Base-by-base conservation (phyloP, 2,888 invertebrate species). In the Sminthurides aquaticus region DNA sequence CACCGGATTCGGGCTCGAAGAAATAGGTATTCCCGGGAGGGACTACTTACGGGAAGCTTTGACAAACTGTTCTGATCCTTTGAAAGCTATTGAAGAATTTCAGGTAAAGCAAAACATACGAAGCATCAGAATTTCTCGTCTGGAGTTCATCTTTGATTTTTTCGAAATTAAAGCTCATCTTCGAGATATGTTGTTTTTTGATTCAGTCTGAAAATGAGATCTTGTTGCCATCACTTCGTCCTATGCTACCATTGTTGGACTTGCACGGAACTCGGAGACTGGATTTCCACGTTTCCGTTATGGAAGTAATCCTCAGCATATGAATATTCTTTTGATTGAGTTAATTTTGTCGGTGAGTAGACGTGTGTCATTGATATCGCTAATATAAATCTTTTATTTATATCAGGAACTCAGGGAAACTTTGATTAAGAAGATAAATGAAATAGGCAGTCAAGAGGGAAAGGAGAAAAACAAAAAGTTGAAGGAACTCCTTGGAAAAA, bases 1-100 rank as follows among this genome's bases (percentile, higher is more conserved):
- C 43, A 34, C 43, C 15, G 83, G 84, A 5, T 83, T 87, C 29
- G 89, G 89, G 0, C 79, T 91, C 64, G 91, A 92, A 79, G 89
- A 90, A 70, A 86, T 91, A 1, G 91, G 91, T 18, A 89, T 94
- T 68, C 89, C 91, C 0, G 93, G 92, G 0, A 89, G 91, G 76
- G 84, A 86, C n/a, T 89, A 85, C 78, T 82, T 94, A n/a, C 82
- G 88, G 59, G 93, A 96, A 79, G 90, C 95, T 15, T 82, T 97
- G 20, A 95, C 95, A 18, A 95, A 92, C 76, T 96, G 96, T 78
- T 92, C 93, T 0, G 96, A 98, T 81, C 97, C 97, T 15, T 79
- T 97, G 49, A 93, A 93, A 81, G 96, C 97, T n/a, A 98, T 98
- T 70, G 95, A 96, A 82, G 95, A 96, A 79, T 98, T 98, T 82